Conservation (phyloP, 1,140 invertebrate genomes). For the Papilio dardanus region DNA sequence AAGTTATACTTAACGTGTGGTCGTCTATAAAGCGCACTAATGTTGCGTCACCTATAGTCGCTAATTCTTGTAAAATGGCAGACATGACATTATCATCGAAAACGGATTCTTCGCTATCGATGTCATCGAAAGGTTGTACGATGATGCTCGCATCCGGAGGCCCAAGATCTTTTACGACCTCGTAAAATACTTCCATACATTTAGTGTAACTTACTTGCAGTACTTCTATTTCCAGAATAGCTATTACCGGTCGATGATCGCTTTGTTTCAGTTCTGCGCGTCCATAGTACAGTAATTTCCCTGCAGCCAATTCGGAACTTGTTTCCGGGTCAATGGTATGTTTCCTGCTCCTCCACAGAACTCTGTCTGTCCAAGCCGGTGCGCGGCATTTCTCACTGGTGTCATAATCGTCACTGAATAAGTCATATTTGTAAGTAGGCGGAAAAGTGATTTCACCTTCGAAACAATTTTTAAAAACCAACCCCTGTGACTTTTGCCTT, state of each 20-base stretch:
- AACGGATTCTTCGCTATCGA: slow-evolving; percentile 79
- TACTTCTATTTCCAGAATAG: slow-evolving; percentile 94
- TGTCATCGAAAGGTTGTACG: slow-evolving; percentile 84
- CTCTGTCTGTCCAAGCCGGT: slow-evolving; percentile 98
- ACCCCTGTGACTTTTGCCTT: slow-evolving; percentile 89
- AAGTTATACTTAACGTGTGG: slow-evolving; percentile 94
- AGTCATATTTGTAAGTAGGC: slow-evolving; percentile 99
- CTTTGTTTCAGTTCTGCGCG: slow-evolving; percentile 98
- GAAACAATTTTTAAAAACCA: slow-evolving; percentile 97
- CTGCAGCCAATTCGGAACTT: slow-evolving; percentile 87
- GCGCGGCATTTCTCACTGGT: slow-evolving; percentile 98
- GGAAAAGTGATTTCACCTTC: slow-evolving; percentile 97
- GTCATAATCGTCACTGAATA: slow-evolving; percentile 99
- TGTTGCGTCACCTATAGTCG: slow-evolving; percentile 92
- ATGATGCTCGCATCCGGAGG: slow-evolving; percentile 98
- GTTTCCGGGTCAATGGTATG: slow-evolving; percentile 86
- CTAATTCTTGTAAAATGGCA: slow-evolving; percentile 87
- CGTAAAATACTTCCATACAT: slow-evolving; percentile 89
- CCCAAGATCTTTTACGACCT: slow-evolving; percentile 93
- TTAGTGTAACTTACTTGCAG: slow-evolving; percentile 89
- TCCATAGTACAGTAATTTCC: slow-evolving; percentile 94
- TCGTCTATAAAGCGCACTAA: slow-evolving; percentile 95
- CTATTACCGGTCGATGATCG: slow-evolving; percentile 97
- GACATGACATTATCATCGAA: slow-evolving; percentile 89
- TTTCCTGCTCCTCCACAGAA: slow-evolving; percentile 94